phyloP scores from a whole-genome alignment of 2,888 invertebrate genomes.

The Habroteleia sp. region DNA sequence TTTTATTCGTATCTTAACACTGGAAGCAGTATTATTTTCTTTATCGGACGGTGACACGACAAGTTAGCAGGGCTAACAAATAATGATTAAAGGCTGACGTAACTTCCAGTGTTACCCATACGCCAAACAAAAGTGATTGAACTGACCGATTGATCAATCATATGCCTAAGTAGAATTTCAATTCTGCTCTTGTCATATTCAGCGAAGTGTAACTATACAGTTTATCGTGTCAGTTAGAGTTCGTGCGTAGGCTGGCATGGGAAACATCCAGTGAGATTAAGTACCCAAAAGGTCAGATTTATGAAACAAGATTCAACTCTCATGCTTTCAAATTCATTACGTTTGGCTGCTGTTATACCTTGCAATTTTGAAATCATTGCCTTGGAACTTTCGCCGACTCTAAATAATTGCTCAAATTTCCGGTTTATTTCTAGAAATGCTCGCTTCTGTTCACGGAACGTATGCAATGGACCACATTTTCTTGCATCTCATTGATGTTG shows the following conservation, averaged over 20 bases:
- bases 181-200: conserved; percentile 47
- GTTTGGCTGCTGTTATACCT: conserved; percentile 7
- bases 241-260: conserved; percentile 71
- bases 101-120: conserved; percentile 48
- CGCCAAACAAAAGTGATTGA: conserved; percentile 47
- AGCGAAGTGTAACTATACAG: conserved; percentile 44
- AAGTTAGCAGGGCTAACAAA: conserved; percentile 33
- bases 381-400: too few relatives aligned
- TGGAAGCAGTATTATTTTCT: conserved; percentile 41
- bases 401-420: too few relatives aligned
- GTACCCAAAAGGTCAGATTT: conserved; percentile 75
- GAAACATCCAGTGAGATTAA: conserved; percentile 66
- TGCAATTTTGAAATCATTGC: too few relatives aligned
- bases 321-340: conserved; percentile 45
- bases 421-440: too few relatives aligned
- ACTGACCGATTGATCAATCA: conserved; percentile 53
- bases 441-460: too few relatives aligned
- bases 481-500: too few relatives aligned
- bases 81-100: conserved; percentile 54
- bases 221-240: conserved; percentile 56
- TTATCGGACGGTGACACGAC: conserved; percentile 44
- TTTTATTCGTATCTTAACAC: conserved; percentile 33
- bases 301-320: conserved; percentile 69
- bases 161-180: conserved; percentile 43
- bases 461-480: too few relatives aligned